Base-by-base conservation (phyloP, 2,113 vertebrate genomes). In the Bambusicola thoracicus region DNA sequence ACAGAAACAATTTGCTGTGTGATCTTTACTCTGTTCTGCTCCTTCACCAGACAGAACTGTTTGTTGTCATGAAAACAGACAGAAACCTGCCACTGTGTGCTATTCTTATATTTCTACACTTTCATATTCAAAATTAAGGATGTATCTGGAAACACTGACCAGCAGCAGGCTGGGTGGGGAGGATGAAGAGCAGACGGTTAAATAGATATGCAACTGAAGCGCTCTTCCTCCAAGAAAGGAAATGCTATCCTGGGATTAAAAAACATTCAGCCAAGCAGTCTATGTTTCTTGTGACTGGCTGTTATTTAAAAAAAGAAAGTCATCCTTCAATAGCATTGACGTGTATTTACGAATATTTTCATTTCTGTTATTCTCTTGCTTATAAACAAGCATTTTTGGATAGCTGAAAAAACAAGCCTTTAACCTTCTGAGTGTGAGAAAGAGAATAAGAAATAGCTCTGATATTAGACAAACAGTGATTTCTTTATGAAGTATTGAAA, bases 181-280 rank as follows among this genome's bases (percentile, higher is more conserved):
- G 93, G 85, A 89, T 78, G 63, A 84, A 38, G 34, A 38, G 49
- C 91, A 94, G 88, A 81, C 85, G 88, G 80, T 85, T 85, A 95
- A 90, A 85, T 7, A 78, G 91, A 92, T 74, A 87, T 87, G 59
- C 78, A 67, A 92, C 82, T 84, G 73, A 76, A 85, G 68, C 75
- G 58, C 66, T 73, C 63, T 90, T 95, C 89, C 82, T 96, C 66
- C 66, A 79, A 91, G 62, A 94, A 75, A 92, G 86, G 88, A 97
- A 96, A 93, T 56, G 74, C 67, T 94, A 30, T 82, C 93, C 85
- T 91, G 83, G 79, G 87, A 72, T 91, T 93, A 58, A 29, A 55
- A 88, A 89, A 34, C n/a, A 78, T 34, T 66, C 48, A 79, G 62
- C 36, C 78, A 73, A 70, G 76, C 17, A 87, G 85, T 81, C 61